Evolutionary conservation across 2,888 invertebrate genomes (phyloP), one percentile per base, ranked within the genome.

Genomic region (Nomada flava): DNA sequence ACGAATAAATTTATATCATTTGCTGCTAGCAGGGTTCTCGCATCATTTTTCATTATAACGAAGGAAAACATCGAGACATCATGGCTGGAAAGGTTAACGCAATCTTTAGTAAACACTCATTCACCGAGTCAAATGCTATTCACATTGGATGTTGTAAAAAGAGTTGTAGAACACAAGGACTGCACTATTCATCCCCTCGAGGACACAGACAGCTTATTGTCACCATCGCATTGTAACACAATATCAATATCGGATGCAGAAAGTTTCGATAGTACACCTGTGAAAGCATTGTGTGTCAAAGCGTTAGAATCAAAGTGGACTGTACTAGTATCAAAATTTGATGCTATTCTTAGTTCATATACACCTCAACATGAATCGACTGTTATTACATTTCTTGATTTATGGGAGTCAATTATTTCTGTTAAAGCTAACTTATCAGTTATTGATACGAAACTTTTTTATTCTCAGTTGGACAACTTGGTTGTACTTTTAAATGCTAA

Each of bases 321-420:
- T 0, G 95, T 96, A 81, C 94, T 98, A 88, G 97, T 98, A 1
- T 91, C 91, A 15, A 93, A 95, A 86, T 94, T 95, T 86, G 94
- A 95, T 83, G 92, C 94, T 64, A 94, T 95, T 72, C 93, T 95
- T 69, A 92, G 93, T 62, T 93, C 94, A 2, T 94, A 94, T 82
- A 93, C 94, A 9, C 92, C 93, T 2, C 93, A 94, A 47, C 94
- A 95, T 83, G 95, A 95, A 85, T 94, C 94, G 13, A 94, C 94
- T 1, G 94, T 95, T 2, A 93, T 98, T 73, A 97, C 97, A 67
- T 98, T 98, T 93, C 95, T 98, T 85, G 96, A 97, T 70, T 94
- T 98, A 53, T 98, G 98, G 98, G 97, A 98, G 92, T 97, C 97
- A 86, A 97, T 98, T 23, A 98, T 98, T 91, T 98, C 98, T 73